A percentile compares a stretch with the other conserved stretches of the same genome.
Conservation (phyloP, 23 tunicate genomes). For the Corella eumyota region DNA sequence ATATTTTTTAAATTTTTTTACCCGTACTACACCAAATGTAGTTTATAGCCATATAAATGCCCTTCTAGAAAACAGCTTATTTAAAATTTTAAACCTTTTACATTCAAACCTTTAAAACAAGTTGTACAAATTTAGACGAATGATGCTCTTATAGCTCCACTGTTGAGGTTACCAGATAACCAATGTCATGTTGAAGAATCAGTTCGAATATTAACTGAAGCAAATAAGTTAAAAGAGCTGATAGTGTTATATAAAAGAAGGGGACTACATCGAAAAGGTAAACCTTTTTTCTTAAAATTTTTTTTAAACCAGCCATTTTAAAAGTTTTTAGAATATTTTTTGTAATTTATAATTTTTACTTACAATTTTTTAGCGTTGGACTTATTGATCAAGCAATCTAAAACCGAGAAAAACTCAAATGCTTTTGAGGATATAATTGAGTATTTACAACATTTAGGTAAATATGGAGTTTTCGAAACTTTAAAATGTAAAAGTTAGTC, state of each 20-base stretch:
- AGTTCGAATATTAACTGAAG: conserved; percentile 41
- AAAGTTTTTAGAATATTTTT: too few species aligned
- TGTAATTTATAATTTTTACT: too few species aligned
- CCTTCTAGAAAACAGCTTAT: too few species aligned
- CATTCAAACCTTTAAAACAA: too few species aligned
- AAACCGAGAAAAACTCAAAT: conserved; percentile 11
- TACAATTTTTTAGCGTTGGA: conserved; percentile 36
- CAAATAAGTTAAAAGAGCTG: conserved; percentile 51
- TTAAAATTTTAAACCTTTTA: too few species aligned
- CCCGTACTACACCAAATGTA: too few species aligned
- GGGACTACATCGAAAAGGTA: conserved; percentile 72
- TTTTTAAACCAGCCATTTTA: too few species aligned
- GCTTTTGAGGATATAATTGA: conserved; percentile 52
- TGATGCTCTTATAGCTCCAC: conserved; percentile 79
- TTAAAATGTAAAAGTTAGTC: background rate
- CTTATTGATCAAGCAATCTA: conserved; percentile 16
- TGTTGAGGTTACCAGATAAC: conserved; percentile 82
- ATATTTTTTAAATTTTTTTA: too few species aligned
- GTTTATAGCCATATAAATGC: too few species aligned
- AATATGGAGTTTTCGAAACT: conserved; percentile 6
- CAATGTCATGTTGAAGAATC: conserved; percentile 84
- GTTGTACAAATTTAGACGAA: conserved; percentile 34
- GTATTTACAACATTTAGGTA: conserved; percentile 85
- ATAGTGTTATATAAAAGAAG: conserved; percentile 66
- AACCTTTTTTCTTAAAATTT: too few species aligned